Evolutionary conservation across 2,113 vertebrate species (phyloP).

Genomic region (Megaleporinus macrocephalus): DNA sequence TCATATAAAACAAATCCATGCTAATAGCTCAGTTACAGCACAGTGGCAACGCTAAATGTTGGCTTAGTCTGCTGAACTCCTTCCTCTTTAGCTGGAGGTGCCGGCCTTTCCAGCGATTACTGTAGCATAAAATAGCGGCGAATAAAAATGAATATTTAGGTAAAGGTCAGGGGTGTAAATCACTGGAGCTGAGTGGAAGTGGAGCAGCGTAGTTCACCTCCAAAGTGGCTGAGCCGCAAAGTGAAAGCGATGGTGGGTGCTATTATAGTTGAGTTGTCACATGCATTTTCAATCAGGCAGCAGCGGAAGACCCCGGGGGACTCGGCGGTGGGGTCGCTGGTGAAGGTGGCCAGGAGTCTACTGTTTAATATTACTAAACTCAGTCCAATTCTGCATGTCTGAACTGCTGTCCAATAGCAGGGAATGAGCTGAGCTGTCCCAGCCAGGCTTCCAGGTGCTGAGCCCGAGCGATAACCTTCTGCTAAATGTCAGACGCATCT

Average conservation of each 20-base stretch:
- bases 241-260: slow-evolving; percentile 26
- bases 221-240: slow-evolving; percentile 26
- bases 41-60: slow-evolving; percentile 20
- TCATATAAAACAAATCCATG: not conserved
- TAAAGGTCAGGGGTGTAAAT: slow-evolving; percentile 57
- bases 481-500: slow-evolving; percentile 51
- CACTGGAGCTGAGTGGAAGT: slow-evolving; percentile 34
- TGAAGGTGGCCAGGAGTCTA: slow-evolving; percentile 12
- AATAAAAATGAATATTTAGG: slow-evolving; percentile 54
- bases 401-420: slow-evolving; percentile 35
- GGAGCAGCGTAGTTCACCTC: slow-evolving; percentile 35
- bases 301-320: slow-evolving; percentile 26
- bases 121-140: slow-evolving; percentile 47
- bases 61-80: slow-evolving; percentile 14
- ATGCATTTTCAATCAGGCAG: slow-evolving; percentile 39
- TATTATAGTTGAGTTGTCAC: slow-evolving; percentile 40
- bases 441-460: slow-evolving; percentile 46
- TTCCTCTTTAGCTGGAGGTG: slow-evolving; percentile 34
- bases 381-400: slow-evolving; percentile 33
- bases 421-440: slow-evolving; percentile 33
- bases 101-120: slow-evolving; percentile 42
- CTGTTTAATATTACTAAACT: slow-evolving; percentile 28
- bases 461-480: slow-evolving; percentile 56
- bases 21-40: not conserved
- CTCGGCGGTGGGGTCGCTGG: not conserved